Conservation (phyloP, 2,797 vertebrate species). For the Phoeniculus purpureus region DNA sequence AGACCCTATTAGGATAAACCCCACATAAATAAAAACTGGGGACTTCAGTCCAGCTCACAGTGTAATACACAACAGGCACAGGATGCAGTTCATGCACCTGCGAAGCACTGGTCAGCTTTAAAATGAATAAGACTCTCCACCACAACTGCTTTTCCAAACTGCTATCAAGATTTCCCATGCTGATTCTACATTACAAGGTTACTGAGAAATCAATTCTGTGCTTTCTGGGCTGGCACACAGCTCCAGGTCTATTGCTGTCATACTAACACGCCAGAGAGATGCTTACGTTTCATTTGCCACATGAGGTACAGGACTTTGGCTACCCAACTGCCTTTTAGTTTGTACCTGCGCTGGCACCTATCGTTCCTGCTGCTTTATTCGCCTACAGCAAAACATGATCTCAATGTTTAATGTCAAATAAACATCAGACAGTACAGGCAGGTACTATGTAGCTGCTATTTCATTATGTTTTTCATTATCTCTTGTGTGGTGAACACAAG, state of each 20-base stretch:
- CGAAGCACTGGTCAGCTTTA: slow-evolving; percentile 4
- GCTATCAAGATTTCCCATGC: slow-evolving; percentile 12
- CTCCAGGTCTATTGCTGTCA: neutral
- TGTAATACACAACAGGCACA: neutral
- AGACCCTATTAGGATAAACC: slow-evolving; percentile 9
- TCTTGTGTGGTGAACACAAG: neutral
- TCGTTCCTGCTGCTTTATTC: neutral
- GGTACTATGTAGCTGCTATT: neutral
- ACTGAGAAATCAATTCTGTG: neutral
- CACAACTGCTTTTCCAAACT: slow-evolving; percentile 1
- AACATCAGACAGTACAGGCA: neutral
- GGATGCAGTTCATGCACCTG: slow-evolving; percentile 28
- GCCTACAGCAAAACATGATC: neutral
- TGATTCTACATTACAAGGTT: neutral
- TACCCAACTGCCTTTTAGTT: neutral
- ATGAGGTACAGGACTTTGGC: neutral
- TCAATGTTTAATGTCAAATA: neutral
- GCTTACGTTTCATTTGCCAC: neutral
- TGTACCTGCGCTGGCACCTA: neutral
- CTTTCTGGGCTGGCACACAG: neutral
- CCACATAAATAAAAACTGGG: slow-evolving; percentile 24
- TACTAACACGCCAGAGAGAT: neutral
- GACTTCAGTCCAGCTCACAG: neutral
- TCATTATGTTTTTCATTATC: neutral
- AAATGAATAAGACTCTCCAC: neutral